These are phyloP conservation scores for Pachyseris speciosa DNA, from an alignment of 64 coral and sea anemone species.

Conservation along the genomic window DNA sequence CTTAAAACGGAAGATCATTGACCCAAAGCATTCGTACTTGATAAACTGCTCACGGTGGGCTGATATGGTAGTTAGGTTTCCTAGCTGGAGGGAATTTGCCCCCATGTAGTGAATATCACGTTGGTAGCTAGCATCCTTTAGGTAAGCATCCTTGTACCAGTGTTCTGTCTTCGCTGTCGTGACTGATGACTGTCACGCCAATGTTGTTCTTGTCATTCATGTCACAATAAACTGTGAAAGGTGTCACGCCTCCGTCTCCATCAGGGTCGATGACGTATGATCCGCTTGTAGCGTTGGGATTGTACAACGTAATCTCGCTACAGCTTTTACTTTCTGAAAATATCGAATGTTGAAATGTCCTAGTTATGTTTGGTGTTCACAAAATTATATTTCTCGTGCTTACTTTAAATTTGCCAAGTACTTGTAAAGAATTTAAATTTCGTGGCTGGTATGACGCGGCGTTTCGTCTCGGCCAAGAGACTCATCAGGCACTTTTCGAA, in stretches of 20 bases:
- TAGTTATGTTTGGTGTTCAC: no score
- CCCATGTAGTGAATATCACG: slow-evolving; percentile 27
- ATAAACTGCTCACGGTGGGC: slow-evolving; percentile 67
- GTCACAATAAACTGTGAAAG: slow-evolving; percentile 50
- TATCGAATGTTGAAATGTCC: neutral
- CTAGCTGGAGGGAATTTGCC: slow-evolving; percentile 1
- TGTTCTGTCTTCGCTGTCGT: slow-evolving; percentile 51
- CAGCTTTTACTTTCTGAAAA: neutral
- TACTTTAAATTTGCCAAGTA: no score
- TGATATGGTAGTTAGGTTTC: slow-evolving; percentile 13
- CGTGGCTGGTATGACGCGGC: no score
- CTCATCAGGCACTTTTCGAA: no score
- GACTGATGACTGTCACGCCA: slow-evolving; percentile 59
- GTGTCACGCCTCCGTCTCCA: neutral
- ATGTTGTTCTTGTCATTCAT: slow-evolving; percentile 54
- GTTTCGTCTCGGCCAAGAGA: no score
- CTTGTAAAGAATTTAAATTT: no score
- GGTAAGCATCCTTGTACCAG: neutral
- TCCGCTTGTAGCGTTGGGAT: neutral
- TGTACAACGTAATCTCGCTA: neutral
- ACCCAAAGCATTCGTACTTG: slow-evolving; percentile 28
- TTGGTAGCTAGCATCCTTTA: slow-evolving; percentile 9
- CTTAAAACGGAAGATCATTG: neutral
- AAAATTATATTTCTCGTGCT: no score
- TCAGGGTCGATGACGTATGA: slow-evolving; percentile 54